A percentile compares a stretch with the other conserved stretches of the same genome.
These are phyloP conservation scores for Diabrotica undecimpunctata DNA, from an alignment of 1,140 invertebrate genomes.

Conservation along the genomic window DNA sequence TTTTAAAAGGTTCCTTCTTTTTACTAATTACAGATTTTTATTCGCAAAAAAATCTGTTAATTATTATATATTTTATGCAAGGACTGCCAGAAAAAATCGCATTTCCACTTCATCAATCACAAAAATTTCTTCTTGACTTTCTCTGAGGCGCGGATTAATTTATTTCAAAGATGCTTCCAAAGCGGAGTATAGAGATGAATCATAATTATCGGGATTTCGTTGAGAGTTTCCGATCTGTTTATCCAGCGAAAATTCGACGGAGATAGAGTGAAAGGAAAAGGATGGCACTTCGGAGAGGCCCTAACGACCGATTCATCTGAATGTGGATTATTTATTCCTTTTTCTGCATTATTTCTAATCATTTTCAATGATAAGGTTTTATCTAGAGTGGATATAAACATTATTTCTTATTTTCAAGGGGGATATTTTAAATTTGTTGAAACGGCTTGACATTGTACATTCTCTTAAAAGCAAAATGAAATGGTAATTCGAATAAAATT, in stretches of 20 bases:
- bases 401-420: constrained; percentile 34
- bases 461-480: too few species aligned
- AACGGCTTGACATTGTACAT: neutral
- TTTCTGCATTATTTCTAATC: constrained; percentile 39
- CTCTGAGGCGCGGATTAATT: constrained; percentile 5
- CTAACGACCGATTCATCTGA: constrained; percentile 40
- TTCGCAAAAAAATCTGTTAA: too few species aligned
- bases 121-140: too few species aligned
- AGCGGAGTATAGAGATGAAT: constrained; percentile 21
- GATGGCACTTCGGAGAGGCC: constrained; percentile 31
- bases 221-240: constrained; percentile 30
- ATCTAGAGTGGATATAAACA: constrained; percentile 36
- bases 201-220: constrained; percentile 28
- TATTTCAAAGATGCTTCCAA: constrained; percentile 1
- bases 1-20: too few species aligned
- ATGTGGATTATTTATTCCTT: constrained; percentile 41
- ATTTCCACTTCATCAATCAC: too few species aligned
- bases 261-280: constrained; percentile 5
- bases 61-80: too few species aligned
- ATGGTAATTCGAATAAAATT: too few species aligned
- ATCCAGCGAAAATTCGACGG: constrained; percentile 25
- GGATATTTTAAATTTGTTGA: constrained; percentile 13
- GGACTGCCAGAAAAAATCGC: too few species aligned
- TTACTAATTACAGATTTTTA: too few species aligned
- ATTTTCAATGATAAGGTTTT: constrained; percentile 39